A percentile compares a stretch with the other conserved stretches of the same genome.
Conservation (phyloP, 2,113 vertebrate genomes). For the Trematomus loennbergii region DNA sequence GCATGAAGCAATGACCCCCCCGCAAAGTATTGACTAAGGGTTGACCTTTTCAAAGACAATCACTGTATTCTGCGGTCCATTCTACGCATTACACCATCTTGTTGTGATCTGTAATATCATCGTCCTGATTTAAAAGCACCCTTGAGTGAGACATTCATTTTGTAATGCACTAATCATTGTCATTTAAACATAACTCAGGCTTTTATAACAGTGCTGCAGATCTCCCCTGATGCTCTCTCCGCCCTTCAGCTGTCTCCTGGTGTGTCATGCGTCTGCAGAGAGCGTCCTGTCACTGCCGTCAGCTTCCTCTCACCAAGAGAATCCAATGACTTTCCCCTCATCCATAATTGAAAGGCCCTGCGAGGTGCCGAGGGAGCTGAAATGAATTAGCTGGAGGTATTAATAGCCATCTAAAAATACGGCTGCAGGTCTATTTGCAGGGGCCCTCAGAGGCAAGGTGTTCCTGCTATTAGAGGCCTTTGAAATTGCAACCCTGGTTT, state of each 20-base stretch:
- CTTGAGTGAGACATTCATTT: not conserved
- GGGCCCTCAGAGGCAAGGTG: slow-evolving; percentile 65
- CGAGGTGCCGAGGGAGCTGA: slow-evolving; percentile 80
- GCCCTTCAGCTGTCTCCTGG: slow-evolving; percentile 65
- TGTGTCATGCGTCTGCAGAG: slow-evolving; percentile 66
- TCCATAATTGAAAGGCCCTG: slow-evolving; percentile 83
- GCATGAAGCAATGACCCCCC: not conserved
- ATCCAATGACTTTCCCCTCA: slow-evolving; percentile 83
- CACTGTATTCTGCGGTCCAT: not conserved
- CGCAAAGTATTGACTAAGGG: not conserved
- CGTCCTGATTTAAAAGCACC: not conserved
- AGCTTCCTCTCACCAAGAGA: slow-evolving; percentile 72
- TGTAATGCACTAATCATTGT: not conserved
- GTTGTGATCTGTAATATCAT: not conserved
- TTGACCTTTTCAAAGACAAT: not conserved
- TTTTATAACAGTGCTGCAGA: not conserved
- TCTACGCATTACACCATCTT: not conserved
- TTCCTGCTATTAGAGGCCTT: slow-evolving; percentile 51
- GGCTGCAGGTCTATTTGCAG: slow-evolving; percentile 76
- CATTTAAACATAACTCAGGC: slow-evolving; percentile 1
- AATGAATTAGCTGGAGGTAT: slow-evolving; percentile 84
- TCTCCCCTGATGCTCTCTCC: slow-evolving; percentile 1
- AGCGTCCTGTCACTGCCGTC: slow-evolving; percentile 63
- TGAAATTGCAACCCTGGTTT: slow-evolving; percentile 37
- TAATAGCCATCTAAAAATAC: slow-evolving; percentile 84